These are phyloP conservation scores for Channa argus DNA, from an alignment of 2,113 vertebrate species.

Conservation along the genomic window DNA sequence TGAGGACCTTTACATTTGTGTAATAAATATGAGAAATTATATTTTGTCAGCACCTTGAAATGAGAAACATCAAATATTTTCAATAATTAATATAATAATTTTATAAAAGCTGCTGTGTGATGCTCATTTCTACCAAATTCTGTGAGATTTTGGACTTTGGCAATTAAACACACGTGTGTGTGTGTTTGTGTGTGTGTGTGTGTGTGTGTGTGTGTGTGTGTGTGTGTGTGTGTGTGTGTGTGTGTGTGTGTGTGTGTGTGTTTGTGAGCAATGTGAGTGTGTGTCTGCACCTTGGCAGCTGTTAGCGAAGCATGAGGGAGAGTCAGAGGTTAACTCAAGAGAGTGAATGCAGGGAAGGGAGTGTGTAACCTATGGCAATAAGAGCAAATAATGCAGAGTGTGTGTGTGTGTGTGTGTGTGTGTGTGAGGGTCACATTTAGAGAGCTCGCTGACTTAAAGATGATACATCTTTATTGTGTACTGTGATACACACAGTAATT, in stretches of 20 bases:
- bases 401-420: constrained; percentile 10
- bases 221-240: not conserved
- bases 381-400: constrained; percentile 27
- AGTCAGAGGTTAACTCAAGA: constrained; percentile 58
- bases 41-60: no score
- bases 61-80: no score
- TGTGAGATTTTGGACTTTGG: no score
- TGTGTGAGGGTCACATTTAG: constrained; percentile 26
- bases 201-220: constrained; percentile 8
- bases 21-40: no score
- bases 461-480: constrained; percentile 41
- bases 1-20: no score
- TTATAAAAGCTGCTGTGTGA: no score
- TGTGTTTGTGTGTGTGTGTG: not conserved
- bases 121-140: no score
- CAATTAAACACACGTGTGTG: no score
- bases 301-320: constrained; percentile 43
- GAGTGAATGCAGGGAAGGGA: constrained; percentile 47
- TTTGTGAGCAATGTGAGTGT: constrained; percentile 35
- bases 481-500: constrained; percentile 5
- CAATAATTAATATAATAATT: no score
- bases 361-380: constrained; percentile 33
- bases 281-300: constrained; percentile 19
- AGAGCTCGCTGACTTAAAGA: constrained; percentile 44
- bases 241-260: not conserved